These are phyloP conservation scores for Ditylenchus dipsaci DNA, from an alignment of 1,140 invertebrate genomes.

Conservation along the genomic window DNA sequence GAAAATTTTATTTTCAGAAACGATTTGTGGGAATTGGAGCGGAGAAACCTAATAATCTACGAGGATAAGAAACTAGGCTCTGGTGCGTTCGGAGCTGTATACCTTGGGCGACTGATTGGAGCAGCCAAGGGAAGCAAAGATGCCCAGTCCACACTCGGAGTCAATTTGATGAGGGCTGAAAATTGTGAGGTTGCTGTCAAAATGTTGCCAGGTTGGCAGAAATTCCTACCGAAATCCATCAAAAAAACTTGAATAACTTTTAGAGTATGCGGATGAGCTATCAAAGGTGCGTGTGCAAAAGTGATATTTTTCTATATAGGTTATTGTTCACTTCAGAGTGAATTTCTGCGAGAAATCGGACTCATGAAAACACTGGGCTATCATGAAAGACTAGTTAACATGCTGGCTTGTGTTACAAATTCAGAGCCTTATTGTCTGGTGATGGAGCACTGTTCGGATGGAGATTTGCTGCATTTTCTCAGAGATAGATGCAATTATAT, in stretches of 20 bases:
- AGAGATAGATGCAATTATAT: conserved; percentile 55
- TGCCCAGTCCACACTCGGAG: conserved; percentile 53
- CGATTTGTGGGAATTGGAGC: conserved; percentile 55
- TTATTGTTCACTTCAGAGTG: conserved; percentile 29
- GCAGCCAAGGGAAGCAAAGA: conserved; percentile 29
- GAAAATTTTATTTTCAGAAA: conserved; percentile 14
- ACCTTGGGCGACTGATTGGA: conserved; percentile 52
- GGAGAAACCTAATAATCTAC: conserved; percentile 55
- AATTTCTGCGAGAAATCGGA: conserved; percentile 61
- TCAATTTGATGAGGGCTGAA: conserved; percentile 57
- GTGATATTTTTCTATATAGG: not conserved
- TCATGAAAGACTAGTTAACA: conserved; percentile 61
- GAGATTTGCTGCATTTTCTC: conserved; percentile 61
- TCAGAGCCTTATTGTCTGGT: conserved; percentile 60
- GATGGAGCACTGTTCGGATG: conserved; percentile 61
- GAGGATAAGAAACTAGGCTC: conserved; percentile 56
- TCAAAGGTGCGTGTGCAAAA: conserved; percentile 25
- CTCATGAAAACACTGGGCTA: conserved; percentile 62
- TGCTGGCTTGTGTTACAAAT: conserved; percentile 62
- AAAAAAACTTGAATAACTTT: not conserved
- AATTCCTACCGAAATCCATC: not conserved
- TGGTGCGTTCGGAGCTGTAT: conserved; percentile 53
- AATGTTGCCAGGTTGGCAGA: conserved; percentile 54
- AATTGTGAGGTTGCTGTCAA: conserved; percentile 60
- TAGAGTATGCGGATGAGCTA: conserved; percentile 59